Percentiles rank a stretch among this genome's conserved stretches.
Conservation (phyloP, 2,888 invertebrate genomes). For the Leucophenga montana region DNA sequence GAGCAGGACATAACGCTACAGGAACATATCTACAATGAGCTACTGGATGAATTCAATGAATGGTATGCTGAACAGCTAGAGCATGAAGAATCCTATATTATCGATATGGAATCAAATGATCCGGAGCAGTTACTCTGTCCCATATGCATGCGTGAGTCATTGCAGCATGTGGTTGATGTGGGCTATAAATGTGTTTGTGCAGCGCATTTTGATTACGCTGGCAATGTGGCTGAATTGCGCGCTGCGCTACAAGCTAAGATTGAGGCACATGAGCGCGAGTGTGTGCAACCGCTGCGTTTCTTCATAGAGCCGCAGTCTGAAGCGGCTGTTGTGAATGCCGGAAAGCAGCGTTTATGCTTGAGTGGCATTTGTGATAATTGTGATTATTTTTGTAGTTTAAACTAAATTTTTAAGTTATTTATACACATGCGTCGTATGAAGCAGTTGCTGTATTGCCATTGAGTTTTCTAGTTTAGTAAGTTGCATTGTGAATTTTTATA, state of each 20-base stretch:
- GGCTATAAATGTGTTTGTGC: slow-evolving; percentile 72
- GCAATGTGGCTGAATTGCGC: slow-evolving; percentile 44
- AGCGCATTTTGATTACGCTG: slow-evolving; percentile 51
- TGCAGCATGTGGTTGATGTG: slow-evolving; percentile 45
- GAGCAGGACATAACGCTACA: slow-evolving; percentile 66
- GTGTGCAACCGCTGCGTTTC: slow-evolving; percentile 57
- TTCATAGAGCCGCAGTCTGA: slow-evolving; percentile 57
- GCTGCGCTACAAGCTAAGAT: slow-evolving; percentile 47
- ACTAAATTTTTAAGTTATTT: too few relatives aligned
- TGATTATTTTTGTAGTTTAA: slow-evolving; percentile 63
- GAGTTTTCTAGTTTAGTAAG: too few relatives aligned
- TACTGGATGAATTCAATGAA: slow-evolving; percentile 64
- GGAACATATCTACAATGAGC: slow-evolving; percentile 65
- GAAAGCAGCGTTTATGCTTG: slow-evolving; percentile 37
- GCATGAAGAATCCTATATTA: slow-evolving; percentile 56
- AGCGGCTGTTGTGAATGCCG: not conserved
- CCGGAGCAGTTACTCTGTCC: slow-evolving; percentile 75
- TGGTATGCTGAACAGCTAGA: slow-evolving; percentile 67
- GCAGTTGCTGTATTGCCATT: too few relatives aligned
- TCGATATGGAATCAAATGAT: slow-evolving; percentile 70
- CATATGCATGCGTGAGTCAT: slow-evolving; percentile 73
- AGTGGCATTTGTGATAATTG: slow-evolving; percentile 65
- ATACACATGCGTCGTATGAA: too few relatives aligned
- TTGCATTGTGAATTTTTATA: too few relatives aligned
- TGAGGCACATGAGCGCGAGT: slow-evolving; percentile 55